Base-by-base conservation (phyloP, 2,113 vertebrate species). In the Scortum barcoo region DNA sequence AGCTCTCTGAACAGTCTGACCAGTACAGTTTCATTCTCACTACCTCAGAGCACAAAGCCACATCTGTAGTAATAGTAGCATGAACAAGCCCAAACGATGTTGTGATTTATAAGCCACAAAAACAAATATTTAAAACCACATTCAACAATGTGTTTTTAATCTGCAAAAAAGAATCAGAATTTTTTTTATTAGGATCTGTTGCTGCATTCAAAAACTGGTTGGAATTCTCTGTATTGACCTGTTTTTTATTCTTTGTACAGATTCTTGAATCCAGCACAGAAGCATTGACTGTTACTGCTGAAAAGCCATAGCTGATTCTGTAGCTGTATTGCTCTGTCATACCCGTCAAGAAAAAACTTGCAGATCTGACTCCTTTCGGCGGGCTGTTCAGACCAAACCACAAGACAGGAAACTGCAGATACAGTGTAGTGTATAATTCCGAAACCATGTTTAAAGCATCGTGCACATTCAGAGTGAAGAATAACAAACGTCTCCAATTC, bases 361-460 rank as follows among this genome's bases (percentile, higher is more conserved):
- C 60, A 76, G 36, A 28, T 22, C 9, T 2, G 46, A 40, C 19
- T 54, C 24, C 3, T 22, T 10, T 48, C 12, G 20, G 63, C 11
- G 20, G 50, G 24, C 42, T 46, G 53, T 13, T 30, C 5, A 22
- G 42, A 17, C 36, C 11, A 75, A 72, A 86, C 90, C 83, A 80
- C 60, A 72, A 51, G 10, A 86, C 86, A 90, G 88, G 90, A 91
- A 91, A 13, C 81, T 63, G 61, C 61, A n/a, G n/a, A n/a, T n/a
- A 61, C 16, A 20, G 0, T 0, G 2, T 14, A 10, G 7, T 5
- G 46, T 4, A 0, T 1, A 0, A 26, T 56, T 57, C 75, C 24
- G 3, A 71, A 71, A 46, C 30, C 14, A 7, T 2, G 40, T 54
- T 26, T 12, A 14, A 61, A 57, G 50, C 20, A 3, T 9, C 4